These are phyloP conservation scores for Gryon sp. DNA, from an alignment of 1,140 invertebrate genomes.

Conservation along the genomic window DNA sequence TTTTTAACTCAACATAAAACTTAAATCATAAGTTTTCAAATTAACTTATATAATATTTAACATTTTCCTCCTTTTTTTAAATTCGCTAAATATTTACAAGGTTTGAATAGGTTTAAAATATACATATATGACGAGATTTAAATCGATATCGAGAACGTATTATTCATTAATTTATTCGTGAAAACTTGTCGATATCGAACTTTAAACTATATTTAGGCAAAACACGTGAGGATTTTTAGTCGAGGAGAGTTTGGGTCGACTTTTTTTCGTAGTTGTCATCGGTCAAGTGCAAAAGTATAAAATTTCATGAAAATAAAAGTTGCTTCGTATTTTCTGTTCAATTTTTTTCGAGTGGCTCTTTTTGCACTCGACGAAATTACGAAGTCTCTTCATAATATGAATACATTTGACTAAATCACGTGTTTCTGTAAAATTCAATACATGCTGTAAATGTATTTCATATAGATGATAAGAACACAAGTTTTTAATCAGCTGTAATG, in stretches of 20 bases:
- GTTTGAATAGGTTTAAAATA: too few species aligned
- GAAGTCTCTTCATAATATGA: constrained; percentile 46
- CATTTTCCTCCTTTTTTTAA: too few species aligned
- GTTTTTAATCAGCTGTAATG: too few species aligned
- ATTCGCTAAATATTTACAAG: too few species aligned
- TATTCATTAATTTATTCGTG: too few species aligned
- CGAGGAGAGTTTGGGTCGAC: constrained; percentile 28
- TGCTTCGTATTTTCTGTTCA: constrained; percentile 49
- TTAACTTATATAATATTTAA: too few species aligned
- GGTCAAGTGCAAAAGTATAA: constrained; percentile 34
- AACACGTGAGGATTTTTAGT: constrained; percentile 20
- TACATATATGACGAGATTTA: constrained; percentile 21
- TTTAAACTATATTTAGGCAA: constrained; percentile 27
- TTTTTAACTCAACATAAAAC: too few species aligned
- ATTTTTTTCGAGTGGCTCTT: constrained; percentile 51
- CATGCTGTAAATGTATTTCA: too few species aligned
- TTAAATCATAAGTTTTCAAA: too few species aligned
- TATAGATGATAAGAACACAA: too few species aligned
- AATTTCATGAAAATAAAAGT: constrained; percentile 58
- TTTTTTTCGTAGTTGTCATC: constrained; percentile 39
- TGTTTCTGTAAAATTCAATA: constrained; percentile 5
- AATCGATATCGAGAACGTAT: constrained; percentile 6
- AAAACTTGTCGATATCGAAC: constrained; percentile 30
- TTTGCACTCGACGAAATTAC: constrained; percentile 55
- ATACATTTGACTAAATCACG: constrained; percentile 38